Base-by-base conservation (phyloP, 2,888 invertebrate species). In the Drosophila acutilabella region DNA sequence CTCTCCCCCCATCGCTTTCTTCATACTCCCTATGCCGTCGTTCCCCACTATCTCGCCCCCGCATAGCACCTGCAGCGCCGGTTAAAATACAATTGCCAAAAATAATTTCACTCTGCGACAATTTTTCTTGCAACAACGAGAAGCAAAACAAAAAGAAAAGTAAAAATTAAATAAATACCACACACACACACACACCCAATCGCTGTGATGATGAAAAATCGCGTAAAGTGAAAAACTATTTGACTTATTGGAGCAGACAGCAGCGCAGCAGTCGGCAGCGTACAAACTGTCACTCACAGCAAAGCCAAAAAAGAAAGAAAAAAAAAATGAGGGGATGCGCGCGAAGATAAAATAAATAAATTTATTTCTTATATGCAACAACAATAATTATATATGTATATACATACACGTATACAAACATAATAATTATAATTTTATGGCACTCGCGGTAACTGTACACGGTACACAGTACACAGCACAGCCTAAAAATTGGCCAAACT, bases 161-260 rank as follows among this genome's bases (percentile, higher is more conserved):
- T 14, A 11, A 18, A 4, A 64, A 45, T 51, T 14, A 64, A 45
- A 68, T 40, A 48, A 45, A 62, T 26, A 41, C 26, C 52, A 52
- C 64, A 40, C 45, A 36, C 13, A 36, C 52, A 20, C 40, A 33
- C 14, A 57, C 51, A 36, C n/a, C 41, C 41, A 30, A 16, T 38
- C 16, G 42, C 18, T 26, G n/a, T 52, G 42, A 50, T 56, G 52
- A 74, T 87, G 68, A 65, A 68, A 84, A 86, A 68, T 87, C 65
- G 74, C 68, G 64, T 57, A 54, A 71, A 84, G 70, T 71, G 71
- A 81, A 82, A 82, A 88, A 88, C 83, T 86, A 81, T 82, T 85
- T 85, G 86, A 88, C 83, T 88, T 88, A 81, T 81, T 81, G 80
- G 72, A 82, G 80, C 88, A 85, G 88, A 75, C 81, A 82, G 80